Evolutionary conservation across 2,113 vertebrate genomes (phyloP).

Genomic region (Tretioscincus oriximinensis): DNA sequence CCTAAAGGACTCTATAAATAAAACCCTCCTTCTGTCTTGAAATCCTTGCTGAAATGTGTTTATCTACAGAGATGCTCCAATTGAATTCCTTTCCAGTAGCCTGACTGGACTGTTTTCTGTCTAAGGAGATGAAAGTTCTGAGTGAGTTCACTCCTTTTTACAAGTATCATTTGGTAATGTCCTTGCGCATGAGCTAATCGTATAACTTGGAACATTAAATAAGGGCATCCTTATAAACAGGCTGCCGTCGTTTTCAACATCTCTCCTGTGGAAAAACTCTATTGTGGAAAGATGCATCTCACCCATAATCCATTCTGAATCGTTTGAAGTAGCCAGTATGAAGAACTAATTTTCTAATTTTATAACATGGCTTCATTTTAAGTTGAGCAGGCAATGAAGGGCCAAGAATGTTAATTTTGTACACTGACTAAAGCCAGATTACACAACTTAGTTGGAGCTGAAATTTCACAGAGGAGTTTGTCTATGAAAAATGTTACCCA

Average conservation of each 20-base stretch:
- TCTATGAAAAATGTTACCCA: neutral
- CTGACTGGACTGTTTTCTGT: conserved; percentile 61
- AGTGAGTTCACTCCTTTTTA: conserved; percentile 73
- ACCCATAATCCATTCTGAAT: neutral
- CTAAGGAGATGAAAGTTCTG: conserved; percentile 62
- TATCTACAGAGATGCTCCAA: conserved; percentile 63
- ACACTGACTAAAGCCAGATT: neutral
- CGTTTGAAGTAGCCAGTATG: neutral
- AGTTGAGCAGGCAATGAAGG: neutral
- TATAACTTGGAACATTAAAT: conserved; percentile 69
- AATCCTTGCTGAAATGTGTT: conserved; percentile 63
- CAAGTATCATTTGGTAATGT: conserved; percentile 66
- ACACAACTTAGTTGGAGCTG: neutral
- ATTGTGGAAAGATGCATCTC: conserved; percentile 2
- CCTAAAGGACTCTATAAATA: conserved; percentile 57
- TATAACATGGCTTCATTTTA: neutral
- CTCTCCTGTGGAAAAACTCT: conserved; percentile 37
- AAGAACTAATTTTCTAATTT: neutral
- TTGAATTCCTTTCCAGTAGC: conserved; percentile 70
- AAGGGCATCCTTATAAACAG: conserved; percentile 67
- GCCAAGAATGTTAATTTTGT: neutral
- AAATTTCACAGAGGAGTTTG: neutral
- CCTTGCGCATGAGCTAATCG: conserved; percentile 74
- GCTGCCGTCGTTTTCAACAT: conserved; percentile 61
- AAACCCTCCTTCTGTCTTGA: conserved; percentile 32